phyloP scores from a whole-genome alignment of 2,797 vertebrate species.

The Echeneis naucrates region DNA sequence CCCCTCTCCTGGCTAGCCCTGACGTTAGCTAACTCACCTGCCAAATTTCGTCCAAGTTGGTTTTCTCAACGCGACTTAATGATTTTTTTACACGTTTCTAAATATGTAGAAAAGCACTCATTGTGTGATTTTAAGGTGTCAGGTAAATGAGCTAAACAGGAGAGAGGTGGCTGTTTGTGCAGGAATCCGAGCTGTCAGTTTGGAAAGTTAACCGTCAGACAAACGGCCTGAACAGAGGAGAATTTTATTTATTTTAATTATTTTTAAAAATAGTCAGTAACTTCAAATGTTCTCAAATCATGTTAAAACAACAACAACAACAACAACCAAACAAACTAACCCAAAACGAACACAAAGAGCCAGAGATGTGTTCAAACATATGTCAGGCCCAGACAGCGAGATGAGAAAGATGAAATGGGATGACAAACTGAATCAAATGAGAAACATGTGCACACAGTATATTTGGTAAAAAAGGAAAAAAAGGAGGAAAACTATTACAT shows the following conservation, averaged over 20 bases:
- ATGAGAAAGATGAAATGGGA: no score
- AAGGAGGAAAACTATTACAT: background rate
- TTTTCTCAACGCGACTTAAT: background rate
- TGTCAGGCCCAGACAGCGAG: no score
- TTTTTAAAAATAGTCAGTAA: background rate
- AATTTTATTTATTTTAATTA: no score
- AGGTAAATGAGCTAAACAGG: background rate
- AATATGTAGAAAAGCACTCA: no score
- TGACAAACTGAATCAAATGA: background rate
- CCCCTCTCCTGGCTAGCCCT: constrained; percentile 44
- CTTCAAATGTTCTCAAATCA: background rate
- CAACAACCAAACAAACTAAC: no score
- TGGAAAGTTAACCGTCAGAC: constrained; percentile 53
- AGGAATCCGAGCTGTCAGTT: constrained; percentile 44
- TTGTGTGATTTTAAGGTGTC: background rate
- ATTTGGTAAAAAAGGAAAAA: no score
- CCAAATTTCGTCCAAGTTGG: background rate
- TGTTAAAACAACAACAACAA: background rate
- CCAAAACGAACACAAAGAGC: no score
- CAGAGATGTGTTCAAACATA: background rate
- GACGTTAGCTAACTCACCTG: constrained; percentile 38
- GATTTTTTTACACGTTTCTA: no score
- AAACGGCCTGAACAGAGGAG: constrained; percentile 25
- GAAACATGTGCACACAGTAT: no score
- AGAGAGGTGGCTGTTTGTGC: background rate